Conservation (phyloP, 2,888 invertebrate species). For the Tromatobia lineatoria region DNA sequence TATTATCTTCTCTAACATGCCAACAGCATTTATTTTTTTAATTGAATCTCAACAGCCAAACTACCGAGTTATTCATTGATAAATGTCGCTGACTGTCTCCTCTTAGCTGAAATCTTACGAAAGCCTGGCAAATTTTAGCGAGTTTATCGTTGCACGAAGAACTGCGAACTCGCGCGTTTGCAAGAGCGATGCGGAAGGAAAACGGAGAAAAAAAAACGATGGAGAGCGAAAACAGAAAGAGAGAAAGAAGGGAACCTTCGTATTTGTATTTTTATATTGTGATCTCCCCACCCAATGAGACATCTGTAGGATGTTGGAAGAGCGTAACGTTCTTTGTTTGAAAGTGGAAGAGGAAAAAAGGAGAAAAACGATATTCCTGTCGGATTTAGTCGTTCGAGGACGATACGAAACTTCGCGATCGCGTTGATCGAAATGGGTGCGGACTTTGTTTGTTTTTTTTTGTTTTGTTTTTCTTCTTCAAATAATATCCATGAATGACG, state of each 20-base stretch:
- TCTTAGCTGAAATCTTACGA: neutral
- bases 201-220: conserved; percentile 38
- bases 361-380: conserved; percentile 51
- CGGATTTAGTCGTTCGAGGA: conserved; percentile 37
- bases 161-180: conserved; percentile 11
- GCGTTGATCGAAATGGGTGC: conserved; percentile 34
- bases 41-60: too few species aligned
- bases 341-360: conserved; percentile 6
- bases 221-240: conserved; percentile 45
- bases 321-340: conserved; percentile 69
- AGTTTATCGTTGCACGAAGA: conserved; percentile 40
- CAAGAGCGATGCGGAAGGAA: conserved; percentile 36
- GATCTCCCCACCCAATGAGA: conserved; percentile 67
- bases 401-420: conserved; percentile 10
- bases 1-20: too few species aligned
- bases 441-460: conserved; percentile 15
- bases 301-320: conserved; percentile 70
- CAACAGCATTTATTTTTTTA: too few species aligned
- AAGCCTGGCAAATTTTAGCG: conserved; percentile 18
- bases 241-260: conserved; percentile 70
- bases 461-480: conserved; percentile 5
- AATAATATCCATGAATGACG: conserved; percentile 18
- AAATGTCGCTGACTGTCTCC: too few species aligned
- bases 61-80: too few species aligned
- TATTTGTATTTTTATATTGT: conserved; percentile 83